Conservation (phyloP, 1,140 invertebrate species). For the Drosophila tristis region DNA sequence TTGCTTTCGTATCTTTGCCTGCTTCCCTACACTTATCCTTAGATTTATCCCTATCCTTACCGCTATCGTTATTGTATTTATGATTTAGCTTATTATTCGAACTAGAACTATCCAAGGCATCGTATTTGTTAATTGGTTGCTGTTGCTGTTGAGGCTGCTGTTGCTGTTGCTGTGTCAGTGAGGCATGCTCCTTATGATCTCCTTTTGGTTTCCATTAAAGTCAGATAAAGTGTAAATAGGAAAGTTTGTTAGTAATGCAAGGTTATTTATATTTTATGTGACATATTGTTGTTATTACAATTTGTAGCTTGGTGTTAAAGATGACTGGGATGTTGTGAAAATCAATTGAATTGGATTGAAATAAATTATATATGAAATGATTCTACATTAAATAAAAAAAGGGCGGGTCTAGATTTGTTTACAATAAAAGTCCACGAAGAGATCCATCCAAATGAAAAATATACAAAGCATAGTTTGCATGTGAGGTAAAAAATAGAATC, state of each 20-base stretch:
- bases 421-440: too few species aligned
- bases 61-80: conserved; percentile 72
- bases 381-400: too few species aligned
- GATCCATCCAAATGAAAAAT: too few species aligned
- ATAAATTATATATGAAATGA: too few species aligned
- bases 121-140: conserved; percentile 60
- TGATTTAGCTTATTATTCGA: conserved; percentile 73
- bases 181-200: conserved; percentile 73
- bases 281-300: neutral
- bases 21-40: conserved; percentile 46
- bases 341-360: too few species aligned
- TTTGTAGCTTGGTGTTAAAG: too few species aligned
- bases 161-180: conserved; percentile 48
- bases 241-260: conserved; percentile 35
- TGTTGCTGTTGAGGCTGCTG: conserved; percentile 35
- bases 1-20: conserved; percentile 54
- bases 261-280: conserved; percentile 13
- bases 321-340: too few species aligned
- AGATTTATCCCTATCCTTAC: conserved; percentile 48
- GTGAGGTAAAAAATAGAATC: too few species aligned
- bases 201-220: conserved; percentile 37
- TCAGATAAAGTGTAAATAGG: conserved; percentile 6
- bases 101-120: conserved; percentile 75
- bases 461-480: too few species aligned
- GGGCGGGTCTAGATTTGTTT: too few species aligned